Evolutionary conservation across 2,797 vertebrate genomes (phyloP).

Genomic region (Lacerta viridis): DNA sequence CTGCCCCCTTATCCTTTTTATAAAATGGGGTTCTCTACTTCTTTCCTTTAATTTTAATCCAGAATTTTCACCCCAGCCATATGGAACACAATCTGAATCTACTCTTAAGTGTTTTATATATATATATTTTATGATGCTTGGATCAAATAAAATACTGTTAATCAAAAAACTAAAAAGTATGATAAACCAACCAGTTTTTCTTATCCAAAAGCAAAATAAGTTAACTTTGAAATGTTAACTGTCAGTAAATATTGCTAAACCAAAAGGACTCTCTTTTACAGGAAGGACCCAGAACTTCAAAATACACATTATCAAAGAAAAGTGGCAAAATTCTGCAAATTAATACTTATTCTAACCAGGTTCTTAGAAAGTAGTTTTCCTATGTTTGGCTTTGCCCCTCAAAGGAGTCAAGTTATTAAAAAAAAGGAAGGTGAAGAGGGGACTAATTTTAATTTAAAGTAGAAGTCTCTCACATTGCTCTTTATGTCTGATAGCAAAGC

Average conservation of each 20-base stretch:
- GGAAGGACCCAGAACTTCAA: neutral
- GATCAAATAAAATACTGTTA: conserved; percentile 5
- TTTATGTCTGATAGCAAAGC: neutral
- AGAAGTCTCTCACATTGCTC: neutral
- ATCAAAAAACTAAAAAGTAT: neutral
- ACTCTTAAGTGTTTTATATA: neutral
- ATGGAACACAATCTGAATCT: neutral
- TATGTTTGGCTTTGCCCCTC: neutral
- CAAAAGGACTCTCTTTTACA: neutral
- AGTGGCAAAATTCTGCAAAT: conserved; percentile 6
- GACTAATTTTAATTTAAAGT: neutral
- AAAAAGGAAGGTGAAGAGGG: no score
- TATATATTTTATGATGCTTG: neutral
- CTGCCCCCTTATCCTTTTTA: neutral
- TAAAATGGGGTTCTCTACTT: neutral
- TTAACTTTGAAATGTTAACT: neutral
- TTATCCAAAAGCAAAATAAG: neutral
- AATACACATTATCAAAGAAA: neutral
- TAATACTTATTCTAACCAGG: neutral
- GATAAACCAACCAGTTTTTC: neutral
- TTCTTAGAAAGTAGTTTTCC: neutral
- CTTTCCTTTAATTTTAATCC: neutral
- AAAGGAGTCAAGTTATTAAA: neutral
- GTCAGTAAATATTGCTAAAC: neutral
- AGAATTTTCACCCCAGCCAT: neutral